Conservation (phyloP, 2,888 invertebrate species). For the Patella depressa region DNA sequence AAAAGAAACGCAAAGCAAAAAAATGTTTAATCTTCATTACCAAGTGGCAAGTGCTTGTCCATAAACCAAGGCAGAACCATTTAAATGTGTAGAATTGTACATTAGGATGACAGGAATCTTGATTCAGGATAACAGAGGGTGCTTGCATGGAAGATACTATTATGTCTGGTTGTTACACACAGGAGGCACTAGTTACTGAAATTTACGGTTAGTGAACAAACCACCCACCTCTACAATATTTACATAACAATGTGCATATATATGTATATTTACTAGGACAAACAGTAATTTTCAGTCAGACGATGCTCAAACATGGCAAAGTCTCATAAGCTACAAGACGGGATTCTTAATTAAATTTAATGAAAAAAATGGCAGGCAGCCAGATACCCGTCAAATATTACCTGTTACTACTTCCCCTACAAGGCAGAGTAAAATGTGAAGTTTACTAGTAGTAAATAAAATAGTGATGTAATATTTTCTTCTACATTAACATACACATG, state of each 20-base stretch:
- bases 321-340: slow-evolving; percentile 1
- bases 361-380: slow-evolving; percentile 10
- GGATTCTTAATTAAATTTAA: neutral
- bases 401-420: slow-evolving; percentile 13
- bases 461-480: slow-evolving; percentile 10
- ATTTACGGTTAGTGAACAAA: slow-evolving; percentile 13
- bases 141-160: slow-evolving; percentile 13
- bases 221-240: slow-evolving; percentile 13
- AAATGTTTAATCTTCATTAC: neutral
- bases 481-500: slow-evolving; percentile 12
- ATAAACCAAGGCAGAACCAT: slow-evolving; percentile 11
- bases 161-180: slow-evolving; percentile 9
- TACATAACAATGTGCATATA: slow-evolving; percentile 13
- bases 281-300: slow-evolving; percentile 13
- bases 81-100: slow-evolving; percentile 12
- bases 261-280: slow-evolving; percentile 12
- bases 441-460: slow-evolving; percentile 11
- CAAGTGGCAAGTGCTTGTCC: slow-evolving; percentile 7
- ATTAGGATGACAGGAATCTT: slow-evolving; percentile 9
- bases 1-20: slow-evolving; percentile 8
- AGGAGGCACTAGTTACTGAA: slow-evolving; percentile 13
- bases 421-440: slow-evolving; percentile 13
- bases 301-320: slow-evolving; percentile 13
- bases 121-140: slow-evolving; percentile 13
- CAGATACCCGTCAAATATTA: slow-evolving; percentile 8